These are phyloP conservation scores for Morone chrysops DNA, from an alignment of 2,113 vertebrate genomes.

Conservation along the genomic window DNA sequence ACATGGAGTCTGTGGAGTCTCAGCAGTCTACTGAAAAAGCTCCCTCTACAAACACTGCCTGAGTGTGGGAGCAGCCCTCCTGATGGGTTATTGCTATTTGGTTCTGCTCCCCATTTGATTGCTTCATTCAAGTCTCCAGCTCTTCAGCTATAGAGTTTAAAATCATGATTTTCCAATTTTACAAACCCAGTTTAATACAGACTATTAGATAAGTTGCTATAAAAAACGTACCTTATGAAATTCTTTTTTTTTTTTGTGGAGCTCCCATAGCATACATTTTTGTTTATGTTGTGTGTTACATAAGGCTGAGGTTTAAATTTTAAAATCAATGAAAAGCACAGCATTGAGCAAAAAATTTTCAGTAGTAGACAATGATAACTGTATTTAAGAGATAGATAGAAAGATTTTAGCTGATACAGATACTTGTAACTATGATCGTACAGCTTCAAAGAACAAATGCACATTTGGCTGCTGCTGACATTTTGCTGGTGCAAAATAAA, in stretches of 20 bases:
- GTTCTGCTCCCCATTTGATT: slow-evolving; percentile 28
- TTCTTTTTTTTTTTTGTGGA: neutral
- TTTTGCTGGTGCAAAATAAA: slow-evolving; percentile 12
- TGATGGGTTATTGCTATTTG: slow-evolving; percentile 34
- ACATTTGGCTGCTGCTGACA: slow-evolving; percentile 21
- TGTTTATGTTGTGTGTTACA: neutral
- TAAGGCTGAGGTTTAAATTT: neutral
- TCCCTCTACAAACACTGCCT: slow-evolving; percentile 24
- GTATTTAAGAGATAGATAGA: neutral
- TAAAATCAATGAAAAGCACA: neutral
- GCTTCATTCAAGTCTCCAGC: slow-evolving; percentile 13
- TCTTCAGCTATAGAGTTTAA: neutral
- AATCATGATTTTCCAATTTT: slow-evolving; percentile 1
- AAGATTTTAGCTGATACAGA: neutral
- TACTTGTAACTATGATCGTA: neutral
- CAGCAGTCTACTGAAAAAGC: slow-evolving; percentile 23
- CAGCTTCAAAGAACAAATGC: neutral
- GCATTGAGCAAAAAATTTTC: neutral
- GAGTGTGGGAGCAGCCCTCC: slow-evolving; percentile 21
- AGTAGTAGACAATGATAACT: neutral
- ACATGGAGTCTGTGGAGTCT: slow-evolving; percentile 17
- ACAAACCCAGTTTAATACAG: neutral
- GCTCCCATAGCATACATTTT: neutral
- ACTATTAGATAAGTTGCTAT: neutral
- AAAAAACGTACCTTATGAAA: neutral